phyloP scores from a whole-genome alignment of 2,113 vertebrate genomes.

The Ageneiosus marmoratus region DNA sequence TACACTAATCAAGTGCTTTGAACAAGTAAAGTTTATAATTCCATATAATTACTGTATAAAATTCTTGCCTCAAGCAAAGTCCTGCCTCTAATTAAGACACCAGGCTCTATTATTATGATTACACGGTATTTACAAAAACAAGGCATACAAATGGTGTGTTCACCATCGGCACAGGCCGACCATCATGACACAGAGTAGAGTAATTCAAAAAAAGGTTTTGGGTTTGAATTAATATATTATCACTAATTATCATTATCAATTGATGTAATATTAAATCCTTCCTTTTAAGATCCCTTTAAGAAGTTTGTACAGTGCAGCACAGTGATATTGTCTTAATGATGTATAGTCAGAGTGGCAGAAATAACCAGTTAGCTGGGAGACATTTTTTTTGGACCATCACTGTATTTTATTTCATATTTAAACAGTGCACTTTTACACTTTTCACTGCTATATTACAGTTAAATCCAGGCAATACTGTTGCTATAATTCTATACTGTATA shows the following conservation, averaged over 20 bases:
- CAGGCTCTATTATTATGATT: background rate
- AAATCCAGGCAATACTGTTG: background rate
- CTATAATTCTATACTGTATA: no score
- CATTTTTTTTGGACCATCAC: background rate
- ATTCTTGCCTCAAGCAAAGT: background rate
- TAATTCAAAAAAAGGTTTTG: background rate
- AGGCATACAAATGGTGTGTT: background rate
- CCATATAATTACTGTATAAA: background rate
- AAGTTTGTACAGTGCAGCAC: background rate
- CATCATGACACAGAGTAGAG: background rate
- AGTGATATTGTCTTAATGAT: background rate
- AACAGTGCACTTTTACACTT: background rate
- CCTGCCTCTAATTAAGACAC: background rate
- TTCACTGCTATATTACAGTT: background rate
- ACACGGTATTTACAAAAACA: background rate
- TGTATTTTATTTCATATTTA: background rate
- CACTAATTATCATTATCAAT: background rate
- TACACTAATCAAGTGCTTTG: background rate
- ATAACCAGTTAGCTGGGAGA: background rate
- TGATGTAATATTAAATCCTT: background rate
- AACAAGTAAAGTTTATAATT: background rate
- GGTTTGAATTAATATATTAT: background rate
- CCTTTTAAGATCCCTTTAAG: background rate
- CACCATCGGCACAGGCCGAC: background rate
- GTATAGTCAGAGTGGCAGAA: background rate